A percentile compares a stretch with the other conserved stretches of the same genome.
Evolutionary conservation across 2,888 invertebrate species (phyloP).

Genomic region (Ennomos erosarius): DNA sequence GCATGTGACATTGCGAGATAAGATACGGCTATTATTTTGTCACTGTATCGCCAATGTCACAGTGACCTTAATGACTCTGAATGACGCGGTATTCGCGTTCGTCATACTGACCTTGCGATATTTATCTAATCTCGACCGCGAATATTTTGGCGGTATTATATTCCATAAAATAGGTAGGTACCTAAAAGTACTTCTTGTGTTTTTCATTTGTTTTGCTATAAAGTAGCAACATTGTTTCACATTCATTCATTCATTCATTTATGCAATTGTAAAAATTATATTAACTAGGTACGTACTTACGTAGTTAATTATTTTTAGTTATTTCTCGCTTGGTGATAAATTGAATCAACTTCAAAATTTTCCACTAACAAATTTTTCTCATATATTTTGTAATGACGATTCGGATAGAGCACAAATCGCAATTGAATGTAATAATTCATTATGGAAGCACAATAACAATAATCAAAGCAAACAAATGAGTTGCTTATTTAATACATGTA

Average conservation of each 20-base stretch:
- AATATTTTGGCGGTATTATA: constrained; percentile 63
- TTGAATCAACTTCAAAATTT: no score
- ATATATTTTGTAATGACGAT: no score
- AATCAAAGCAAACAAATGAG: constrained; percentile 57
- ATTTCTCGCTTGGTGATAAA: no score
- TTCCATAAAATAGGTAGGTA: constrained; percentile 44
- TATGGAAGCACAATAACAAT: constrained; percentile 9
- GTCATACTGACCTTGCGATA: constrained; percentile 77
- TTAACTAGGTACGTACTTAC: neutral
- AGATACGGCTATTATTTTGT: constrained; percentile 84
- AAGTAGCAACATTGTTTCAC: no score
- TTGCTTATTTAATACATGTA: constrained; percentile 56
- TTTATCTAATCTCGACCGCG: constrained; percentile 83
- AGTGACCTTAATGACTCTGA: constrained; percentile 84
- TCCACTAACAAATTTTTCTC: no score
- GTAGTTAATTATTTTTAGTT: no score
- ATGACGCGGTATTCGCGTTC: constrained; percentile 75
- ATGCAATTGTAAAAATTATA: neutral
- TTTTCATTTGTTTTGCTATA: neutral
- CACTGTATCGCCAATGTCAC: constrained; percentile 83
- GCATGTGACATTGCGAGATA: constrained; percentile 81
- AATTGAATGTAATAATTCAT: neutral
- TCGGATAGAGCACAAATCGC: neutral
- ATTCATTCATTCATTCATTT: no score
- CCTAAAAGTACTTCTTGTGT: neutral